A percentile compares a stretch with the other conserved stretches of the same genome.
phyloP scores from a whole-genome alignment of 2,888 invertebrate species.

The Melolontha melolontha region DNA sequence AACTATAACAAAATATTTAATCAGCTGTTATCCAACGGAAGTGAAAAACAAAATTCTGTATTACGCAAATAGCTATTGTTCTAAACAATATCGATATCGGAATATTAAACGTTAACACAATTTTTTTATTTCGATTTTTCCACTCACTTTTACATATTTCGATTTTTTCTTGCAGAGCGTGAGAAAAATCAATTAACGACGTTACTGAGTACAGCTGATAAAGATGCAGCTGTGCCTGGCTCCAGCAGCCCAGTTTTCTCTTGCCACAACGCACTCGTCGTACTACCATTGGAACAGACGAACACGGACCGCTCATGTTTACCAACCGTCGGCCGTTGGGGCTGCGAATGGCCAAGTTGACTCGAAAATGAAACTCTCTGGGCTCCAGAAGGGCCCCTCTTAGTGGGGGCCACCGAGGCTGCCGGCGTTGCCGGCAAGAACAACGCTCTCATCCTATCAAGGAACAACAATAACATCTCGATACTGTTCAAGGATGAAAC shows the following conservation, averaged over 20 bases:
- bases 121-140: slow-evolving; percentile 24
- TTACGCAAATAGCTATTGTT: too few relatives aligned
- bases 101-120: too few relatives aligned
- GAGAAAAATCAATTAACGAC: slow-evolving; percentile 70
- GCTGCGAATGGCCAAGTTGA: slow-evolving; percentile 98
- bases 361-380: slow-evolving; percentile 78
- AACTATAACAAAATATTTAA: too few relatives aligned
- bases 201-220: slow-evolving; percentile 61
- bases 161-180: slow-evolving; percentile 72
- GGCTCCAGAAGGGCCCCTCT: slow-evolving; percentile 62
- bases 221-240: slow-evolving; percentile 61
- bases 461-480: slow-evolving; percentile 61
- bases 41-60: too few relatives aligned
- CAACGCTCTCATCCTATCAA: slow-evolving; percentile 56
- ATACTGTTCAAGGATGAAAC: slow-evolving; percentile 48
- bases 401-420: slow-evolving; percentile 61
- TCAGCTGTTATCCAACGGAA: too few relatives aligned
- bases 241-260: slow-evolving; percentile 69
- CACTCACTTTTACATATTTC: not conserved
- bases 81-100: too few relatives aligned
- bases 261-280: slow-evolving; percentile 59
- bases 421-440: slow-evolving; percentile 62
- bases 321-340: slow-evolving; percentile 91
- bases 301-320: slow-evolving; percentile 72
- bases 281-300: slow-evolving; percentile 54